These are phyloP conservation scores for Acyrthosiphon pisum DNA, from an alignment of 1,140 invertebrate genomes.

Conservation along the genomic window DNA sequence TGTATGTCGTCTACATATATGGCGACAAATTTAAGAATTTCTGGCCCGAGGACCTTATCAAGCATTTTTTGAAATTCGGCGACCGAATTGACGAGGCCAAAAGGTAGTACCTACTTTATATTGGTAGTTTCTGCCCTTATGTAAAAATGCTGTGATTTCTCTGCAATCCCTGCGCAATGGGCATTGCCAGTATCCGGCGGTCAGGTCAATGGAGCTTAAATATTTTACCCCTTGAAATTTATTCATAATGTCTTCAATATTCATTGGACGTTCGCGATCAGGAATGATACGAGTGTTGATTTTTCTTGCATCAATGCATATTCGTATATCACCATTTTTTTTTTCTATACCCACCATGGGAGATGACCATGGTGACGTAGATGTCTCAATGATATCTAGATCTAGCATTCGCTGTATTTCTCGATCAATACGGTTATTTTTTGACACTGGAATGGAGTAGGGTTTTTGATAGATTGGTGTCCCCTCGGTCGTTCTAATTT, in stretches of 20 bases:
- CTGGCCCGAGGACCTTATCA: not conserved
- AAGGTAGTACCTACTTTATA: not conserved
- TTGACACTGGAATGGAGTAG: no score
- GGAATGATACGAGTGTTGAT: not conserved
- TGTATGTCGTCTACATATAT: no score
- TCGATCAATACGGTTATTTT: fast-evolving
- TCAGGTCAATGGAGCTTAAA: not conserved
- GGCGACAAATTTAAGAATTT: not conserved
- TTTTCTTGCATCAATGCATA: no score
- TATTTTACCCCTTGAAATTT: not conserved
- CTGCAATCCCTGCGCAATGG: not conserved
- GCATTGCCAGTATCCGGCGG: not conserved
- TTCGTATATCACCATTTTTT: no score
- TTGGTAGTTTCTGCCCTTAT: not conserved
- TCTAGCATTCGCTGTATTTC: no score
- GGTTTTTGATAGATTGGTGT: no score
- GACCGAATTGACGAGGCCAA: not conserved
- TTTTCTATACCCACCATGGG: no score
- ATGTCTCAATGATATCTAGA: no score
- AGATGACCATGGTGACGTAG: no score
- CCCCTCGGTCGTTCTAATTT: no score
- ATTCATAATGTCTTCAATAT: not conserved
- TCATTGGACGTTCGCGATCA: no score
- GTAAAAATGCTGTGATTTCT: not conserved
- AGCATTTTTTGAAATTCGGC: not conserved